Base-by-base conservation (phyloP, 2,113 vertebrate species). In the Potamarius usumacintae region DNA sequence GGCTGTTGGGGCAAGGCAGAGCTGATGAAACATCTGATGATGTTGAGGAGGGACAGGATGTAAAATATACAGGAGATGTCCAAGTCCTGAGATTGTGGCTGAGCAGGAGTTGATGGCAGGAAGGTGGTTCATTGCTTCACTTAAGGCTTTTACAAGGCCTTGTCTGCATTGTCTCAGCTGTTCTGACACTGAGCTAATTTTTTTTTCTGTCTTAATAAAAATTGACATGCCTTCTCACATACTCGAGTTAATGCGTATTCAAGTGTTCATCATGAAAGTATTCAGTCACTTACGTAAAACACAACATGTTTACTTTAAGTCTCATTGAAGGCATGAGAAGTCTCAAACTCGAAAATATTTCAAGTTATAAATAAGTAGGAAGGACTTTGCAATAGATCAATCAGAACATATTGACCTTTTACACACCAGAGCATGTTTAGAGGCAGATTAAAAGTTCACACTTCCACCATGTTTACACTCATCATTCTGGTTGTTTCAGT, bases 111-210 rank as follows among this genome's bases (percentile, higher is more conserved):
- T 30, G 25, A n/a, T 18, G 50, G 30, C n/a, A 20, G 80, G 58
- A 63, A 15, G 5, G 22, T 84, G 72, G 12, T 79, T 50, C 1
- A 14, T 57, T 25, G 76, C 82, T 34, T 52, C 85, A 55, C 52
- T 69, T 62, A 89, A 52, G 50, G 85, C 87, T 52, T 83, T 82
- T 4, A 57, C 76, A 50, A 89, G 89, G 50, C 52, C 50, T 72
- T 87, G 57, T 57, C 78, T 89, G 42, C 77, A 82, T 27, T 55
- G 34, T 52, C 53, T 87, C 30, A 82, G n/a, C 52, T 69, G 67
- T 22, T 11, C 60, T 87, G 83, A 76, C 86, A 82, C 87, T 9
- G 30, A 63, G 30, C 62, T 83, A 30, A 55, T 10, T 18, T 10
- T 25, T 25, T 25, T 10, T 25, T 60, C 18, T 60, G 18, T 60